Evolutionary conservation across 1,140 invertebrate species (phyloP), one percentile per base, ranked within the genome.

Genomic region (Campodea augens): DNA sequence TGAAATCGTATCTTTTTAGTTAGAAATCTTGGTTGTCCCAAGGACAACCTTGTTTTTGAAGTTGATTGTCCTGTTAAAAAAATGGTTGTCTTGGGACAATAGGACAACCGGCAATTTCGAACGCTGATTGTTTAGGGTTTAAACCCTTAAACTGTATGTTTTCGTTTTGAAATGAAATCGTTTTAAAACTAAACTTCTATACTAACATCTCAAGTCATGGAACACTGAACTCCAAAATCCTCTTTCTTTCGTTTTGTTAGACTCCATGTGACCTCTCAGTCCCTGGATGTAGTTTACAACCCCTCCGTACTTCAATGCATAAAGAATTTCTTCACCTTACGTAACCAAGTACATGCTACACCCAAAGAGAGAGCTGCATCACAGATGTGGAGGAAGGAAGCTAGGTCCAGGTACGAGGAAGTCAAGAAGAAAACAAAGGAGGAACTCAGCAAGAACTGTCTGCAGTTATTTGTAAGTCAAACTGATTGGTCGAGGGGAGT

Each of bases 201-300:
- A n/a, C n/a, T n/a, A n/a, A n/a, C n/a, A n/a, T n/a, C n/a, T n/a
- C n/a, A n/a, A n/a, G n/a, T n/a, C n/a, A n/a, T n/a, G n/a, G n/a
- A n/a, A n/a, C n/a, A n/a, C n/a, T n/a, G n/a, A n/a, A n/a, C n/a
- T n/a, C n/a, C n/a, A n/a, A n/a, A n/a, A 37, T 37, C 3, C 15
- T 37, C 20, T 4, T 37, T 10, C 15, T 10, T 4, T 37, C 20
- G 4, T 4, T 32, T 47, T 53, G 49, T 23, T 51, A 69, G 72
- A 48, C 54, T 90, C 41, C 72, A 72, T 53, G 74, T 90, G 25
- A 74, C 77, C 55, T 82, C 84, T 2, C 73, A 77, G 51, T 81
- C 84, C 2, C 64, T 92, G 53, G 86, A 91, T 60, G 72, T 92
- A 45, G 82, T 90, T 29, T 91, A 88, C 55, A 87, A 89, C 64